Evolutionary conservation across 2,888 invertebrate genomes (phyloP).

Genomic region (Archips crataeganus): DNA sequence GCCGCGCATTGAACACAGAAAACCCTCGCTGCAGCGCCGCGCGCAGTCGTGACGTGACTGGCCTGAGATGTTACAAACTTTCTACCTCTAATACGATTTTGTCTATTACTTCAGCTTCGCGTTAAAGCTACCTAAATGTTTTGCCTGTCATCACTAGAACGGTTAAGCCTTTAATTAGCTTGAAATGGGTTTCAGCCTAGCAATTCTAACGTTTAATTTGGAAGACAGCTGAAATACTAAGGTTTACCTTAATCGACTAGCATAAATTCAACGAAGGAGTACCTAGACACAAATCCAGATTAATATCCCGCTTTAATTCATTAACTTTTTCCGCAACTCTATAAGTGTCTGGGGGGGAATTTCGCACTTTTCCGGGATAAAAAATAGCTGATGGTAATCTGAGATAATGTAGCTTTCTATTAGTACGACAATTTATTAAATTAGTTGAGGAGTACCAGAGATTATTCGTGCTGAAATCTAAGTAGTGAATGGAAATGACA

Average conservation of each 20-base stretch:
- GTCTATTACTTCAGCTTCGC: not conserved
- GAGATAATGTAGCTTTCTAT: too few species aligned
- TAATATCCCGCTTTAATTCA: not conserved
- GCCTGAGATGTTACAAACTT: not conserved
- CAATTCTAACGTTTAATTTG: constrained; percentile 9
- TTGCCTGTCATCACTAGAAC: constrained; percentile 8
- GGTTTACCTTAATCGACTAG: not conserved
- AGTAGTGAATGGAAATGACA: too few species aligned
- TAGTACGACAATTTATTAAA: too few species aligned
- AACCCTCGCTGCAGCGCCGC: too few species aligned
- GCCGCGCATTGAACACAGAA: too few species aligned
- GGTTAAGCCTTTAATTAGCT: constrained; percentile 9
- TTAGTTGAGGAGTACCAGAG: too few species aligned
- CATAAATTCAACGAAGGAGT: too few species aligned
- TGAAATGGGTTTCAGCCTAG: constrained; percentile 2
- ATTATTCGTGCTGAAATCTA: too few species aligned
- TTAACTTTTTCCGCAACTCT: too few species aligned
- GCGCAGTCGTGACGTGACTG: not conserved
- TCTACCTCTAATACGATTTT: not conserved
- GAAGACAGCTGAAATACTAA: not conserved
- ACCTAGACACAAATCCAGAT: not conserved
- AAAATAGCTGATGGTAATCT: too few species aligned
- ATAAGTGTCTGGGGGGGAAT: too few species aligned
- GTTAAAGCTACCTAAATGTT: not conserved
- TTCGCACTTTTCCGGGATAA: too few species aligned